Base-by-base conservation (phyloP, 2,888 invertebrate genomes). In the Molanna angustata region DNA sequence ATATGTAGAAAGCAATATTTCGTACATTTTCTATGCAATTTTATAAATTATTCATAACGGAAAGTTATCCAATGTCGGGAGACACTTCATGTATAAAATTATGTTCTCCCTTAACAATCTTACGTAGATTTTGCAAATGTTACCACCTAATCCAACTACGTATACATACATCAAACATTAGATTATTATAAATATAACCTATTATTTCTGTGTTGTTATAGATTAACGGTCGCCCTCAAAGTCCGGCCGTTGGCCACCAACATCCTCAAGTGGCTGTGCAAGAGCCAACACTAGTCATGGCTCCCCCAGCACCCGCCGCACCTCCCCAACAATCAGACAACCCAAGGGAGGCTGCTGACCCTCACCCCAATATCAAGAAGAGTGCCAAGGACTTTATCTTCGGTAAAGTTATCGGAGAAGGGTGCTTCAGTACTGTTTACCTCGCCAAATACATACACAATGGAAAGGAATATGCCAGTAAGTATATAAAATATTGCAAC, bases 391-490 rank as follows among this genome's bases (percentile, higher is more conserved):
- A 98, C 74, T 98, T 90, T 70, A 88, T 91, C 65, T 99, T 99
- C 76, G 93, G 94, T 53, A 93, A 92, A 77, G 83, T 90, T 58
- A 88, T 99, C 64, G 98, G 98, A 60, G 97, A 98, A 72, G 98
- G 98, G 60, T 95, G 96, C 69, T 99, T 92, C 72, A 96, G 96
- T 64, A 92, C 90, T 56, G 98, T 97, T 47, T 96, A 92, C 71
- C 80, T 94, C 62, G 94, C 94, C 46, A 92, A 90, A 71, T 95
- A 97, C 72, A 87, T 94, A 57, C 88, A 90, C 68, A 89, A 87
- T 50, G 85, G 83, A 65, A 88, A 86, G 66, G 94, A 96, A 79
- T 94, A 87, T 84, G 97, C 97, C 78, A 95, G 94, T 94, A 80
- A 84, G 90, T 84, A 59, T 41, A n/a, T 20, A n/a, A 21, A 20